Evolutionary conservation across 2,888 invertebrate genomes (phyloP), one percentile per base, ranked within the genome.

Genomic region (Synanthedon myopaeformis): DNA sequence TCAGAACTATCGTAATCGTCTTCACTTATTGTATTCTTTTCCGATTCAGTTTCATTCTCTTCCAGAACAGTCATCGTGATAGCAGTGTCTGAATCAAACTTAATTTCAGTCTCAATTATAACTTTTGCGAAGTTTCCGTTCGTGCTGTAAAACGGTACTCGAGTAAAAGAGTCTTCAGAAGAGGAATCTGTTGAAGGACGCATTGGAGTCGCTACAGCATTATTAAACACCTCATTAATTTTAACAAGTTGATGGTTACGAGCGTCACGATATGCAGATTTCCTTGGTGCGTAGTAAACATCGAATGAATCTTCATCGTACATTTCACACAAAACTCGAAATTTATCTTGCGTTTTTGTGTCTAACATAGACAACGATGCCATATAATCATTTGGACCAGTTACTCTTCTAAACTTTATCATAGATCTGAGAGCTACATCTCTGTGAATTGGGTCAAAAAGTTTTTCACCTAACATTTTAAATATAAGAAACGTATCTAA

Each of bases 61-160:
- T 95, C 95, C 19, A 95, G 83, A 54, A 95, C 93, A 42, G 94
- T 92, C 94, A 95, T 94, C 0, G 94, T 95, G 42, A 95, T 91
- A 0, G 93, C 92, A 0, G 94, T 93, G 57, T 94, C 93, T 12
- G 94, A 91, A 68, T 93, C 92, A 59, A 95, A 92, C 66, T 94
- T 91, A 28, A 95, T 94, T 83, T 95, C 94, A 0, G 94, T 94
- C 79, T 95, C 95, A 64, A 95, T 89, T 51, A 95, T 93, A 0
- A 95, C 90, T 74, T 91, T 92, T 28, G 91, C 92, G 59, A 88
- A 89, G 67, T 80, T 78, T 35, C 35, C 35, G 10, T 35, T 35
- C 59, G 78, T 75, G 59, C 73, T 68, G 61, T 80, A 70, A 70
- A 79, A 89, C 50, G 79, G 70, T 58, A 74, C 60, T 48, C 71